A percentile compares a stretch with the other conserved stretches of the same genome.
These are phyloP conservation scores for Brachionus koreanus DNA, from an alignment of 1,140 invertebrate genomes.

Conservation along the genomic window DNA sequence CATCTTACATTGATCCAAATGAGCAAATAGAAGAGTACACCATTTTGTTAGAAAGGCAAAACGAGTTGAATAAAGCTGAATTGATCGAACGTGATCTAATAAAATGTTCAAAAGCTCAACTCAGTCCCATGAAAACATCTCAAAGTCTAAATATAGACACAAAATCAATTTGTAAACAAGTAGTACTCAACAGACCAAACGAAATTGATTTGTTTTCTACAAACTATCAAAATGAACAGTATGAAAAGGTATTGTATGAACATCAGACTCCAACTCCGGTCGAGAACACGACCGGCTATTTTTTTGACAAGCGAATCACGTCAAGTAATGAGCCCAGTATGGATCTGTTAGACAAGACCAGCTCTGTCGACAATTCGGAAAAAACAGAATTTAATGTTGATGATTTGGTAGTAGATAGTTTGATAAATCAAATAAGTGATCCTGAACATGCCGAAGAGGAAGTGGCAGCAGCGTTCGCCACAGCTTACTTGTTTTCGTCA, in stretches of 20 bases:
- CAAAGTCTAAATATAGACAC: conserved; percentile 3
- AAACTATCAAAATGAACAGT: neutral
- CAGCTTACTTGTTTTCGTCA: conserved; percentile 29
- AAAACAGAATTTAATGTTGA: neutral
- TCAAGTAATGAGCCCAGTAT: conserved; percentile 35
- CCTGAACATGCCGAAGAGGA: neutral
- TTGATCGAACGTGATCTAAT: neutral
- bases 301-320: conserved; percentile 33
- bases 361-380: neutral
- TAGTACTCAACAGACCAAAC: neutral
- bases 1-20: neutral
- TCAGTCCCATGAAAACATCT: neutral
- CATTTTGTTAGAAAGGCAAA: neutral
- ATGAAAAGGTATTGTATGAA: neutral
- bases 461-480: conserved; percentile 10
- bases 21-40: neutral
- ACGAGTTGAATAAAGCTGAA: neutral
- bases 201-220: neutral
- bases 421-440: neutral
- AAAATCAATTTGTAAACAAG: neutral
- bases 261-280: conserved; percentile 27
- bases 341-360: neutral
- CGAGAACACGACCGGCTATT: neutral
- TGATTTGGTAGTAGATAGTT: neutral
- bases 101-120: neutral